Conservation (phyloP, 2,113 vertebrate species). For the Mellivora capensis region DNA sequence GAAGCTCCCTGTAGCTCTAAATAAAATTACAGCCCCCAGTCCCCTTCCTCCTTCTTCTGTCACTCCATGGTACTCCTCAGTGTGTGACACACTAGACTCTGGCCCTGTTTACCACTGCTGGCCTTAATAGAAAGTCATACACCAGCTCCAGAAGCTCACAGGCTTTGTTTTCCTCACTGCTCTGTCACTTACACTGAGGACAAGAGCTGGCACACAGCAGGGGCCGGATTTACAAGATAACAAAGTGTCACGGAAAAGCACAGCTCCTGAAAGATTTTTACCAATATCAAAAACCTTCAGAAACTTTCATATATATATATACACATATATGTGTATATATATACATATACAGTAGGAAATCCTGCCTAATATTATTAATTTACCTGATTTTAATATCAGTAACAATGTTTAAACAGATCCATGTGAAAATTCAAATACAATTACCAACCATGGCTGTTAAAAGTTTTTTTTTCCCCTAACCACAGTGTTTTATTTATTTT, state of each 20-base stretch:
- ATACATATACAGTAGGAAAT: too few species aligned
- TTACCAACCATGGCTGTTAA: not conserved
- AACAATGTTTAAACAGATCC: not conserved
- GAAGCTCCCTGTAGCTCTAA: not conserved
- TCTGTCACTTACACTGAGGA: not conserved
- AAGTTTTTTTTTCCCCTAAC: not conserved
- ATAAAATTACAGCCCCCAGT: not conserved
- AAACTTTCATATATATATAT: not conserved
- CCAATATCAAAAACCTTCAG: not conserved
- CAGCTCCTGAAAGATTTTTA: not conserved
- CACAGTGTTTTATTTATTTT: not conserved
- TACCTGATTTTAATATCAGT: not conserved
- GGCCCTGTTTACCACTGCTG: not conserved
- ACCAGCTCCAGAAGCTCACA: rapidly evolving
- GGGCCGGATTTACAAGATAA: not conserved
- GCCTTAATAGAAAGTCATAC: not conserved
- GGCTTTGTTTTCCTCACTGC: not conserved
- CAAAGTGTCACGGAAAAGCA: not conserved
- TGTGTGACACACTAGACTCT: not conserved
- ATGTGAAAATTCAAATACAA: not conserved
- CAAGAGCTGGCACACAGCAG: rapidly evolving
- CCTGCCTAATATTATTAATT: not conserved
- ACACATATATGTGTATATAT: too few species aligned
- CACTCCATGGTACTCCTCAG: rapidly evolving
- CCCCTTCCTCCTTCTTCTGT: too few species aligned